These are phyloP conservation scores for Scaptodrosophila lebanonensis DNA, from an alignment of 1,140 invertebrate genomes.

Conservation along the genomic window DNA sequence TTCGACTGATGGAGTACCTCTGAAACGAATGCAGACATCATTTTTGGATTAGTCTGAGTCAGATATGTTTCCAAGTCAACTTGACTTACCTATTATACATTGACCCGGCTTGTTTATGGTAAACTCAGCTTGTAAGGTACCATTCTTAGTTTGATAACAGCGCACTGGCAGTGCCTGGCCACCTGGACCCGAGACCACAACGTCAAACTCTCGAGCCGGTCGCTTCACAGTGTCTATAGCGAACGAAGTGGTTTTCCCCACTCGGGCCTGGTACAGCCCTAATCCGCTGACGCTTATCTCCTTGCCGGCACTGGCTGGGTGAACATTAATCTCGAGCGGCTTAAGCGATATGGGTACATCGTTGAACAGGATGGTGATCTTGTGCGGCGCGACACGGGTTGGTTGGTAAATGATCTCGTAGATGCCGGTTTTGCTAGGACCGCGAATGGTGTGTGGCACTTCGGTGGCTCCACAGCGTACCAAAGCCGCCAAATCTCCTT, in stretches of 20 bases:
- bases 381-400: slow-evolving; percentile 86
- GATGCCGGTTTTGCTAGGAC: slow-evolving; percentile 81
- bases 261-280: slow-evolving; percentile 89
- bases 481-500: slow-evolving; percentile 87
- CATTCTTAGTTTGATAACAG: slow-evolving; percentile 97
- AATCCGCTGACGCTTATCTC: slow-evolving; percentile 82
- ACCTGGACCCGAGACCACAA: slow-evolving; percentile 91
- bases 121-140: slow-evolving; percentile 94
- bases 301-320: slow-evolving; percentile 82
- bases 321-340: slow-evolving; percentile 78
- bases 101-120: slow-evolving; percentile 87
- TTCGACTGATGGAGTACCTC: slow-evolving; percentile 95
- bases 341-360: slow-evolving; percentile 82
- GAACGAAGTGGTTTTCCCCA: slow-evolving; percentile 89
- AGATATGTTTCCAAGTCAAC: neutral
- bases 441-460: slow-evolving; percentile 88
- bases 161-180: slow-evolving; percentile 93
- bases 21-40: slow-evolving; percentile 48
- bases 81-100: slow-evolving; percentile 80
- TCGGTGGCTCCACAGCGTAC: slow-evolving; percentile 88
- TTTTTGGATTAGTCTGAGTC: neutral
- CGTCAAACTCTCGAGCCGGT: slow-evolving; percentile 92
- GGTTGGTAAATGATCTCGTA: slow-evolving; percentile 93
- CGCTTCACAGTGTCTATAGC: slow-evolving; percentile 92
- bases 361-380: slow-evolving; percentile 88